A percentile compares a stretch with the other conserved stretches of the same genome.
Evolutionary conservation across 1,140 invertebrate species (phyloP).

Genomic region (Drosophila ogumai): DNA sequence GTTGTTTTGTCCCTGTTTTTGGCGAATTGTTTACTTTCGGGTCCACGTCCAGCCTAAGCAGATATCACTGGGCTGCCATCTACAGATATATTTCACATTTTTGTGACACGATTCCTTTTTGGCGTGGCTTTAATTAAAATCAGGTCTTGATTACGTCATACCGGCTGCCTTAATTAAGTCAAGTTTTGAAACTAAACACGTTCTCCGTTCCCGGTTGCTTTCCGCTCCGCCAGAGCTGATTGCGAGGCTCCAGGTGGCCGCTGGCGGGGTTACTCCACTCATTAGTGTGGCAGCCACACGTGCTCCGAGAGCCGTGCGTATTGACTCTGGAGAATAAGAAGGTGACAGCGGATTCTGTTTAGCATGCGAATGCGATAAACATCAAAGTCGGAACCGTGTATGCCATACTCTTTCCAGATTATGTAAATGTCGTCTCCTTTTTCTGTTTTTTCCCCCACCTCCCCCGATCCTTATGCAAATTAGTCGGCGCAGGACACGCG

Average conservation of each 20-base stretch:
- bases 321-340: slow-evolving; percentile 35
- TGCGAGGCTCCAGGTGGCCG: slow-evolving; percentile 9
- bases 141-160: slow-evolving; percentile 62
- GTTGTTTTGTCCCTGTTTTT: slow-evolving; percentile 21
- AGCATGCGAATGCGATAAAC: slow-evolving; percentile 56
- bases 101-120: slow-evolving; percentile 2
- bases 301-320: slow-evolving; percentile 27
- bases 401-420: slow-evolving; percentile 42
- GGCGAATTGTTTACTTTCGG: slow-evolving; percentile 34
- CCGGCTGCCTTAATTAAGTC: slow-evolving; percentile 17
- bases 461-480: slow-evolving; percentile 53
- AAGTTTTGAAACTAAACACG: slow-evolving; percentile 43
- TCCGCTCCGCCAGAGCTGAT: slow-evolving; percentile 6
- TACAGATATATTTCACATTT: slow-evolving; percentile 51
- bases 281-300: slow-evolving; percentile 39
- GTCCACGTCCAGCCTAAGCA: slow-evolving; percentile 21
- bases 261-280: slow-evolving; percentile 32
- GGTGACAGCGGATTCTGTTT: slow-evolving; percentile 36
- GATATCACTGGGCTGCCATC: slow-evolving; percentile 52
- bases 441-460: slow-evolving; percentile 4
- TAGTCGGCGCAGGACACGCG: slow-evolving; percentile 38
- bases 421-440: slow-evolving; percentile 55
- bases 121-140: slow-evolving; percentile 68
- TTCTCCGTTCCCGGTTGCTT: not conserved
- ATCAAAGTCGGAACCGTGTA: slow-evolving; percentile 19